Conservation (phyloP, 1,140 invertebrate genomes). For the Pseudomyrmex sp. region DNA sequence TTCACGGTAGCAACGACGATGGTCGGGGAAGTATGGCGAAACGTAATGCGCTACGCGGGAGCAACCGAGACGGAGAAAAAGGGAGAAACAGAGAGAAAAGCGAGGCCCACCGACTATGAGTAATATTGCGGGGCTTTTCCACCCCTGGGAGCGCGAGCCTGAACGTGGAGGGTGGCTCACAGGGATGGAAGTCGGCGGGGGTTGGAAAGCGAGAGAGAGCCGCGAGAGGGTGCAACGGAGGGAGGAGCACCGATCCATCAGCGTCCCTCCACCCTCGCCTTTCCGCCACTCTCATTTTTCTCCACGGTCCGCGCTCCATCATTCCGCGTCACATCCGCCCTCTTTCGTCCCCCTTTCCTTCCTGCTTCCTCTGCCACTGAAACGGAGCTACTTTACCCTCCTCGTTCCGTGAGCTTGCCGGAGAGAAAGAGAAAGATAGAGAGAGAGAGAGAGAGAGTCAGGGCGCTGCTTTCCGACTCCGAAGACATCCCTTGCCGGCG, state of each 20-base stretch:
- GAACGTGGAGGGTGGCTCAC: constrained; percentile 72
- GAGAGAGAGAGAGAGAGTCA: not conserved
- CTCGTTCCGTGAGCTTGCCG: constrained; percentile 38
- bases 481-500: constrained; percentile 50
- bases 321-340: constrained; percentile 85
- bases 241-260: constrained; percentile 85
- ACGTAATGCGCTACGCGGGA: constrained; percentile 43
- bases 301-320: constrained; percentile 85
- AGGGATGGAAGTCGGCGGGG: constrained; percentile 67
- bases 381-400: constrained; percentile 67
- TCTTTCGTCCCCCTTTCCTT: constrained; percentile 83
- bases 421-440: not conserved
- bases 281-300: constrained; percentile 86
- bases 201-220: constrained; percentile 66
- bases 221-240: constrained; percentile 74
- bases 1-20: constrained; percentile 39
- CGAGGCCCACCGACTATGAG: constrained; percentile 82
- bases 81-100: constrained; percentile 52
- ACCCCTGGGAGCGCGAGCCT: constrained; percentile 79
- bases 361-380: constrained; percentile 73
- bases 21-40: constrained; percentile 39
- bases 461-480: constrained; percentile 64
- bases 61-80: constrained; percentile 34
- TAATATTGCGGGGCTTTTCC: constrained; percentile 85
- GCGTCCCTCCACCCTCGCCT: constrained; percentile 85